Conservation (phyloP, 2,797 vertebrate genomes). For the Enteromius anoplus region DNA sequence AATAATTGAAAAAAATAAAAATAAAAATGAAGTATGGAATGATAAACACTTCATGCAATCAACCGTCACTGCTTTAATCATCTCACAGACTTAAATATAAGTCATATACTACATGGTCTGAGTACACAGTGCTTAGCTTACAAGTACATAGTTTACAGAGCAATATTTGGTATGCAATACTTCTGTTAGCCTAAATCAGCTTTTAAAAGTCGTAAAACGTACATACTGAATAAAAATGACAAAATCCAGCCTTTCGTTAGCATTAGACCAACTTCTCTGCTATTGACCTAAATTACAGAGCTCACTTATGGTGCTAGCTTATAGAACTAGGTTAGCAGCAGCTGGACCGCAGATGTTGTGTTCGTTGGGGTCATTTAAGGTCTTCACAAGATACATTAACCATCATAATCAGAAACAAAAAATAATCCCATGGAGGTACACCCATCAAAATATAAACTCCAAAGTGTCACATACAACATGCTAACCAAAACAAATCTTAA, state of each 20-base stretch:
- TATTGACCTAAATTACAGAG: neutral
- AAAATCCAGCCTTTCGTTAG: neutral
- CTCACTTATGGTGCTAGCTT: neutral
- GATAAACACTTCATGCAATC: neutral
- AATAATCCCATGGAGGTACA: neutral
- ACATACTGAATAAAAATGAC: neutral
- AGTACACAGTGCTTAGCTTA: neutral
- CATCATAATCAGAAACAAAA: slow-evolving; percentile 8
- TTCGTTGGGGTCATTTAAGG: neutral
- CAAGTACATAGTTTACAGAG: neutral
- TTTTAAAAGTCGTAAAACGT: neutral
- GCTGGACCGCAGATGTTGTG: slow-evolving; percentile 13
- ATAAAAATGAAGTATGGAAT: neutral
- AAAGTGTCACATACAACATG: neutral
- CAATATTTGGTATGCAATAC: neutral
- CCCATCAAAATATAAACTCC: neutral
- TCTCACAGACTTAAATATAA: neutral
- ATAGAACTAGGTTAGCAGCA: slow-evolving; percentile 1
- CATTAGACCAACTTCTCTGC: neutral
- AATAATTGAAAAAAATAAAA: neutral
- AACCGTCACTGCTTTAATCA: neutral
- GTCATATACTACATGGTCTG: neutral
- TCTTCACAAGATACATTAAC: neutral
- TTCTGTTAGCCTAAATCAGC: neutral
- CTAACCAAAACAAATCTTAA: neutral